phyloP scores from a whole-genome alignment of 2,888 invertebrate species.

The Drosophila dives region DNA sequence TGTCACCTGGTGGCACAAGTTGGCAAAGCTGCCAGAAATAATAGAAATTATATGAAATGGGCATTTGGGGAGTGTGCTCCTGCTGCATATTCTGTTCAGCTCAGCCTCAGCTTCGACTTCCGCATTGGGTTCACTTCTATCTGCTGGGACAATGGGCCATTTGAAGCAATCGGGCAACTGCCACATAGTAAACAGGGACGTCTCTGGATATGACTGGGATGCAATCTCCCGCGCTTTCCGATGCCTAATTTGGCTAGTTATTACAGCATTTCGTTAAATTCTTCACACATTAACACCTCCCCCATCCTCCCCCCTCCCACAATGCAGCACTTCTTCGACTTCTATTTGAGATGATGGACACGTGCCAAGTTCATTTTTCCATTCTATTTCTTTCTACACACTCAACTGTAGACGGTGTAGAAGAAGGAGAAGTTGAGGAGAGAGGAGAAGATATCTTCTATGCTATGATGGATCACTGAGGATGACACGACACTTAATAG shows the following conservation, averaged over 20 bases:
- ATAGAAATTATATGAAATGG: constrained; percentile 78
- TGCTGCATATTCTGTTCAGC: constrained; percentile 40
- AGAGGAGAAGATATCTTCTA: constrained; percentile 44
- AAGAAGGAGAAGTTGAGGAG: background rate
- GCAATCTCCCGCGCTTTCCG: constrained; percentile 50
- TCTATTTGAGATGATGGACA: constrained; percentile 66
- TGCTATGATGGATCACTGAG: constrained; percentile 74
- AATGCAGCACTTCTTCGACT: constrained; percentile 23
- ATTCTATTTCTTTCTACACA: constrained; percentile 21
- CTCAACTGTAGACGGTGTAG: constrained; percentile 1
- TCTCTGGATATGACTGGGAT: constrained; percentile 39
- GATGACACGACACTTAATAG: constrained; percentile 77
- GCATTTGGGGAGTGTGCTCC: constrained; percentile 74
- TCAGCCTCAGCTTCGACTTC: constrained; percentile 53
- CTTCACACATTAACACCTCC: constrained; percentile 55
- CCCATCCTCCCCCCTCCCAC: constrained; percentile 3
- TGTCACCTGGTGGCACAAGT: constrained; percentile 73
- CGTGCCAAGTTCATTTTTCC: constrained; percentile 73
- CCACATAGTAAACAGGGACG: constrained; percentile 21
- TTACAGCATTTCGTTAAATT: constrained; percentile 59
- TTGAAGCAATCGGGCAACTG: constrained; percentile 25
- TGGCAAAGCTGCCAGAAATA: constrained; percentile 75
- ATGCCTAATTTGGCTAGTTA: constrained; percentile 66
- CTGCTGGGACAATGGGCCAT: constrained; percentile 69
- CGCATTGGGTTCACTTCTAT: constrained; percentile 58